Percentiles rank a stretch among this genome's conserved stretches.
These are phyloP conservation scores for Oenanthe oenanthe DNA, from an alignment of 2,113 vertebrate genomes.

Conservation along the genomic window DNA sequence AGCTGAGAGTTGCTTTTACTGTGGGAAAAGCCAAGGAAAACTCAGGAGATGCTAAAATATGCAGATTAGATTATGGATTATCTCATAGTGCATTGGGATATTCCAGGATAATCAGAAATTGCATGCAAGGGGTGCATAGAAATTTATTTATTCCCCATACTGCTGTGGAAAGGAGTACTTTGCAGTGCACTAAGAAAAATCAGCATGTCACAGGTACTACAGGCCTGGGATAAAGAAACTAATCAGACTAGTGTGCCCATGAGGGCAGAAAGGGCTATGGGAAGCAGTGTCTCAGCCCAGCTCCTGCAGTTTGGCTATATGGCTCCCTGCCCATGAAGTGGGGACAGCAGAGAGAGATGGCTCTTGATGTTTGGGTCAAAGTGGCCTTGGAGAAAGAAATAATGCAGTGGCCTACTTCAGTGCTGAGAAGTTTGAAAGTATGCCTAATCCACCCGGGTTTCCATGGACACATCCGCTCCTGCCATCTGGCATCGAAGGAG, in stretches of 20 bases:
- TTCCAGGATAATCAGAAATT: not conserved
- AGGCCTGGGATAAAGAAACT: not conserved
- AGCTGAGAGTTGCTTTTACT: not conserved
- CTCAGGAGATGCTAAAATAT: not conserved
- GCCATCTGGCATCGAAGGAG: constrained; percentile 4
- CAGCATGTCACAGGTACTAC: rapidly evolving
- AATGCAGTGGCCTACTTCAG: not conserved
- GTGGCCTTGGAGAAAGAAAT: not conserved
- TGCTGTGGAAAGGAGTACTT: not conserved
- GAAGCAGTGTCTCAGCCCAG: not conserved
- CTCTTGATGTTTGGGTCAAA: not conserved
- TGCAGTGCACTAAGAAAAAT: not conserved
- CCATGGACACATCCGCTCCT: constrained; percentile 3
- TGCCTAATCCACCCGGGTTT: not conserved
- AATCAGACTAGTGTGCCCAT: rapidly evolving
- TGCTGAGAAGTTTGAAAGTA: not conserved
- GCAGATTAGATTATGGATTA: not conserved
- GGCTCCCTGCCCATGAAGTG: not conserved
- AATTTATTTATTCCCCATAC: not conserved
- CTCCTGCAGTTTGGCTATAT: too few species aligned
- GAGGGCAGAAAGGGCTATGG: not conserved
- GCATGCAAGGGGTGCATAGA: not conserved
- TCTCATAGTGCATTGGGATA: not conserved
- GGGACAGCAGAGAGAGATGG: not conserved
- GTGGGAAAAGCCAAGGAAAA: not conserved